phyloP scores from a whole-genome alignment of 2,888 invertebrate genomes.

The Lasioglossum villosulum region DNA sequence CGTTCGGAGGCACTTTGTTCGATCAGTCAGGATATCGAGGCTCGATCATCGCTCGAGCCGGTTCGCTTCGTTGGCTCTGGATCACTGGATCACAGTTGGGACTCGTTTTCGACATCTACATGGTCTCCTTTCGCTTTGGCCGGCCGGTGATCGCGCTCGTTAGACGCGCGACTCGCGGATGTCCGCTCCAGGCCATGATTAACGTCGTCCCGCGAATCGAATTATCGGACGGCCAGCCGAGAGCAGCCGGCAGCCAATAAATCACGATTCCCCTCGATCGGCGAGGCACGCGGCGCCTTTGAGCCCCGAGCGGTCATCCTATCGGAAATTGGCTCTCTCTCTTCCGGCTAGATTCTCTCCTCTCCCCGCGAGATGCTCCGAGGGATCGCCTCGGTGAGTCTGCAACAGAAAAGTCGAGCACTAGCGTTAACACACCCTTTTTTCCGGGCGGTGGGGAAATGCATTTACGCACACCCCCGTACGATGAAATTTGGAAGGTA shows the following conservation, averaged over 20 bases:
- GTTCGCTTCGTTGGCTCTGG: neutral
- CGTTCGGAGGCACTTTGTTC: slow-evolving; percentile 1
- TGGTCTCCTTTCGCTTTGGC: slow-evolving; percentile 21
- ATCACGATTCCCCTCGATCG: slow-evolving; percentile 30
- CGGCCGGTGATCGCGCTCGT: slow-evolving; percentile 36
- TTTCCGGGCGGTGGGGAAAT: no score
- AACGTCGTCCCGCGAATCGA: slow-evolving; percentile 41
- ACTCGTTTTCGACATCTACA: slow-evolving; percentile 14
- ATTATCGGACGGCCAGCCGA: slow-evolving; percentile 13
- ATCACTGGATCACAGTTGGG: neutral
- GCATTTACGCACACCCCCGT: no score
- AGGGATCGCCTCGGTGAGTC: neutral
- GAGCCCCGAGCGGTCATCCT: slow-evolving; percentile 20
- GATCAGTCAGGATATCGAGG: slow-evolving; percentile 1
- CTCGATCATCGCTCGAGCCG: neutral
- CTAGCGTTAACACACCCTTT: no score
- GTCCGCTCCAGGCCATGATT: slow-evolving; percentile 43
- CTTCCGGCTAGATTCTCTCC: slow-evolving; percentile 30
- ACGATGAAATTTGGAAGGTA: no score
- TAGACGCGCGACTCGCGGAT: slow-evolving; percentile 5
- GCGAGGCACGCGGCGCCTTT: slow-evolving; percentile 4
- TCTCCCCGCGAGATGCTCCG: neutral
- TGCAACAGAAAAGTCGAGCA: neutral
- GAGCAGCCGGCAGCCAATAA: slow-evolving; percentile 15
- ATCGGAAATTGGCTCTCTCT: neutral